phyloP scores from a whole-genome alignment of 2,888 invertebrate genomes.

The Lasiommata megera region DNA sequence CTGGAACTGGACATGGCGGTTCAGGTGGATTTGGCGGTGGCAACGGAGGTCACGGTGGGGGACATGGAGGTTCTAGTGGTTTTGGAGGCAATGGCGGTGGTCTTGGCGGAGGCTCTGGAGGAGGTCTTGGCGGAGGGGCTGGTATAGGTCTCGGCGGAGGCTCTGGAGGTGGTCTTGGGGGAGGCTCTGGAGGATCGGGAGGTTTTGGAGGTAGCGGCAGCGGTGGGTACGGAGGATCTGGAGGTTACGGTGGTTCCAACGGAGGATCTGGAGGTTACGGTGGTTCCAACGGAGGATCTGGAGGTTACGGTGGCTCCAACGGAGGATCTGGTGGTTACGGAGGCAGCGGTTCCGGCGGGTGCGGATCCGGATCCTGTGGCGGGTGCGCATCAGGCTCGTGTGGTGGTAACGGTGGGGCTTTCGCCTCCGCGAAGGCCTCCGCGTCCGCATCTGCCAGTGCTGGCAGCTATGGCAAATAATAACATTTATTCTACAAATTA shows the following conservation, averaged over 20 bases:
- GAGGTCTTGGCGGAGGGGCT: background rate
- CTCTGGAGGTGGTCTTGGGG: slow-evolving; percentile 42
- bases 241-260: slow-evolving; percentile 12
- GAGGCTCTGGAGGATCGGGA: slow-evolving; percentile 24
- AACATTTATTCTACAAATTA: background rate
- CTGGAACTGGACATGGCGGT: background rate
- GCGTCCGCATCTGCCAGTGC: slow-evolving; percentile 54
- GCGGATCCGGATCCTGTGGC: slow-evolving; percentile 44
- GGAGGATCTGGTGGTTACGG: slow-evolving; percentile 34
- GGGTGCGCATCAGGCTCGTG: slow-evolving; percentile 44
- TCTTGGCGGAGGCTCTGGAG: background rate
- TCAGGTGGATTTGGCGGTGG: background rate
- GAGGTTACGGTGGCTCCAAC: slow-evolving; percentile 23
- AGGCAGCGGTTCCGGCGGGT: slow-evolving; percentile 41
- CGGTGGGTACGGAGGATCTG: slow-evolving; percentile 21
- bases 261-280: slow-evolving; percentile 17
- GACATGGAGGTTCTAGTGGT: background rate
- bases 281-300: slow-evolving; percentile 28
- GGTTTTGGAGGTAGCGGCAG: slow-evolving; percentile 22
- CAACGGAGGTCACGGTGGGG: background rate
- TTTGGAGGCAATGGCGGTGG: slow-evolving; percentile 4
- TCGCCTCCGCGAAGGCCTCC: slow-evolving; percentile 54
- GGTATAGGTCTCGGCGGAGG: slow-evolving; percentile 12
- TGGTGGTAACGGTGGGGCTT: slow-evolving; percentile 45
- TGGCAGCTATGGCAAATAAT: slow-evolving; percentile 51